These are phyloP conservation scores for Acrossocheilus wenchowensis DNA, from an alignment of 2,797 vertebrate species.

Conservation along the genomic window DNA sequence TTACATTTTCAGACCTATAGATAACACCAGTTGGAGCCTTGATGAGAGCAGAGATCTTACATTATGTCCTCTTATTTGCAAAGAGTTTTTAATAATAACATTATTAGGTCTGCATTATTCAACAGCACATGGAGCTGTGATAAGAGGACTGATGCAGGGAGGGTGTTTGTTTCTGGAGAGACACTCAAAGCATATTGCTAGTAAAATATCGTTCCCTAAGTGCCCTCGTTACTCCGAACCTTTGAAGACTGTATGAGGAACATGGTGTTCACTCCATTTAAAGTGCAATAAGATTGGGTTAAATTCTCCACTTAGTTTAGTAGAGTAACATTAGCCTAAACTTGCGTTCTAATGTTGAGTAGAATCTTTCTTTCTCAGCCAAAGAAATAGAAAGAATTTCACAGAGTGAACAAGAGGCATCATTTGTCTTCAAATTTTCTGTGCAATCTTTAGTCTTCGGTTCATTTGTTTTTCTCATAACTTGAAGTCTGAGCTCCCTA, in stretches of 20 bases:
- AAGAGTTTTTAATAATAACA: not conserved
- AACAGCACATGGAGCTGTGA: not conserved
- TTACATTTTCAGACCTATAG: not conserved
- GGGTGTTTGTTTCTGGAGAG: constrained; percentile 15
- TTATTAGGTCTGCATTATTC: constrained; percentile 6
- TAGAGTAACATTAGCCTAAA: not conserved
- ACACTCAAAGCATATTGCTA: not conserved
- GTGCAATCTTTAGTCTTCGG: not conserved
- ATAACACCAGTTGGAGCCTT: not conserved
- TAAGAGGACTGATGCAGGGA: not conserved
- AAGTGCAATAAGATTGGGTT: not conserved
- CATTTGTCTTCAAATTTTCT: not conserved
- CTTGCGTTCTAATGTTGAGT: not conserved
- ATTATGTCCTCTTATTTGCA: not conserved
- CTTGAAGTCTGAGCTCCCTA: not conserved
- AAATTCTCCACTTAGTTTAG: not conserved
- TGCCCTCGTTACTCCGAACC: not conserved
- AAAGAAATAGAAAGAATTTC: not conserved
- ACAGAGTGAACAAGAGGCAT: not conserved
- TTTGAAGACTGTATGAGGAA: not conserved
- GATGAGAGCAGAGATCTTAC: not conserved
- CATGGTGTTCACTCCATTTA: not conserved
- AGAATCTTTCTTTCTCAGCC: not conserved
- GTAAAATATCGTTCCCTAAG: not conserved
- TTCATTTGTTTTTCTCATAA: constrained; percentile 22